phyloP scores from a whole-genome alignment of 2,113 vertebrate genomes.

The Clarias magur region DNA sequence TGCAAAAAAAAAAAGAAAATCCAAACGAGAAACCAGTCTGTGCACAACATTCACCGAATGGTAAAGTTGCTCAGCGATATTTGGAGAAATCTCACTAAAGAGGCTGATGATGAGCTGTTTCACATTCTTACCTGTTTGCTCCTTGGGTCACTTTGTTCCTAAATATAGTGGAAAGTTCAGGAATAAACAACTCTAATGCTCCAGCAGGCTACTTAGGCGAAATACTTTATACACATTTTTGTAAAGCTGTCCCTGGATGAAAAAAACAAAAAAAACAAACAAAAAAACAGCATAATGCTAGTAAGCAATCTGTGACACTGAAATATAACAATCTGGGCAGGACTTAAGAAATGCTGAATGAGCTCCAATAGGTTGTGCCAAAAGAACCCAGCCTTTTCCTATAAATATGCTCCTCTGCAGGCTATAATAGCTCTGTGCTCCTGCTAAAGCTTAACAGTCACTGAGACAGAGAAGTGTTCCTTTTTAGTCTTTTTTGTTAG shows the following conservation, averaged over 20 bases:
- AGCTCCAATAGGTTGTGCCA: background rate
- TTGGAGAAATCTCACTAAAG: too few species aligned
- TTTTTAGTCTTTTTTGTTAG: background rate
- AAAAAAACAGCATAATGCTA: background rate
- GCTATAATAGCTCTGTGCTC: background rate
- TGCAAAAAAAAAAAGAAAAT: too few species aligned
- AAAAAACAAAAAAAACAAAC: background rate
- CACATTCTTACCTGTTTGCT: too few species aligned
- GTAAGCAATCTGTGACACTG: background rate
- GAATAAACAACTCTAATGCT: background rate
- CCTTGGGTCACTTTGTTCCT: too few species aligned
- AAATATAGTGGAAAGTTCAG: too few species aligned
- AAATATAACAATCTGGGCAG: background rate
- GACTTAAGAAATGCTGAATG: background rate
- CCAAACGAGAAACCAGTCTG: too few species aligned
- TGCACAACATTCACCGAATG: too few species aligned
- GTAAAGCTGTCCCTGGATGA: too few species aligned
- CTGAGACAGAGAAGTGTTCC: too few species aligned
- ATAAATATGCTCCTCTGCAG: background rate
- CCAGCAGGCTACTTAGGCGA: background rate
- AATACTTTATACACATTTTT: too few species aligned
- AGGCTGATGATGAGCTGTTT: too few species aligned
- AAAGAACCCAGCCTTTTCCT: background rate
- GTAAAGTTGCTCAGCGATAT: too few species aligned
- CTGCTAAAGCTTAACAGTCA: background rate